Conservation (phyloP, 2,888 invertebrate genomes). For the Chalcosyrphus nemorum region DNA sequence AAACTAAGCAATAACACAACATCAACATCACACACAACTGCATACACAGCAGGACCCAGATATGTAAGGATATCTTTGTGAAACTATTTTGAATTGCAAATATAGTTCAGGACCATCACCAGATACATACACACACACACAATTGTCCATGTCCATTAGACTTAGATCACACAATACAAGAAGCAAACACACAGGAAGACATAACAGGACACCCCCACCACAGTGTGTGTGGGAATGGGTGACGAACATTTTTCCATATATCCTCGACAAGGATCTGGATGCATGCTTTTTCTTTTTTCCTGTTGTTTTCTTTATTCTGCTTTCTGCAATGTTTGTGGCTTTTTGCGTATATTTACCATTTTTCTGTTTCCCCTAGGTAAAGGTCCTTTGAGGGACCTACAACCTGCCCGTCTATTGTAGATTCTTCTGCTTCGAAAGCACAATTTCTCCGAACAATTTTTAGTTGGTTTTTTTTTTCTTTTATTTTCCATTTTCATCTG, state of each 20-base stretch:
- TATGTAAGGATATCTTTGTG: constrained; percentile 45
- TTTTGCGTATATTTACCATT: constrained; percentile 35
- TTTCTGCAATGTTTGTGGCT: constrained; percentile 17
- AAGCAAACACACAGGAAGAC: constrained; percentile 31
- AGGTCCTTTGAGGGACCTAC: not conserved
- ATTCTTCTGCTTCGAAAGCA: constrained; percentile 43
- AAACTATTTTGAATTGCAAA: constrained; percentile 71
- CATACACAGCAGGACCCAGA: constrained; percentile 17
- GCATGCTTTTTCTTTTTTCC: not conserved
- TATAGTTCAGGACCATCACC: constrained; percentile 53
- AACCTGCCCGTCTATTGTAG: not conserved
- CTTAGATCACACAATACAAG: constrained; percentile 16
- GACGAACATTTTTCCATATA: constrained; percentile 34
- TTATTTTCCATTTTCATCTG: not conserved
- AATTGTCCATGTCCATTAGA: constrained; percentile 59
- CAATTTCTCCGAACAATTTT: constrained; percentile 26
- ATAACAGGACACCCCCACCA: constrained; percentile 33
- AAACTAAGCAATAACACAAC: constrained; percentile 62
- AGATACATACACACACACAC: constrained; percentile 30
- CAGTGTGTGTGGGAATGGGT: constrained; percentile 4
- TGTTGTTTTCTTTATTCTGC: not conserved
- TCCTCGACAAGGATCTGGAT: constrained; percentile 27
- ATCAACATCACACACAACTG: constrained; percentile 43
- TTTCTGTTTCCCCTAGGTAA: constrained; percentile 9
- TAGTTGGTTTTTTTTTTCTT: constrained; percentile 21